Evolutionary conservation across 2,888 invertebrate species (phyloP).

Genomic region (Agapetus fuscipes): DNA sequence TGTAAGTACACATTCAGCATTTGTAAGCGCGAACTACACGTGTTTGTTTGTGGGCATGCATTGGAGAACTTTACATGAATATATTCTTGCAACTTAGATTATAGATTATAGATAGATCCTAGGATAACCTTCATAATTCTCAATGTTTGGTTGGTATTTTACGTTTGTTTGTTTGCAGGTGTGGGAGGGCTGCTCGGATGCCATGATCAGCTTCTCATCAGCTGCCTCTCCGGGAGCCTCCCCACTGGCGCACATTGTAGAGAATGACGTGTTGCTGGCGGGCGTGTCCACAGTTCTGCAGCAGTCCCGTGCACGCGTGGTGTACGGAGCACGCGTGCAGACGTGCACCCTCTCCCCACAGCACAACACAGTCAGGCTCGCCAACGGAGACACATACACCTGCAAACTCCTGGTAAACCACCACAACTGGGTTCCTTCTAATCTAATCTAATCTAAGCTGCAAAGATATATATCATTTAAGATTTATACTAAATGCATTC

Average conservation of each 20-base stretch:
- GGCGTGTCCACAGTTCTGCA: slow-evolving; percentile 56
- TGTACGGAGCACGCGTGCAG: slow-evolving; percentile 60
- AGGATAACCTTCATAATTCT: too few relatives aligned
- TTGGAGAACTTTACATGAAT: too few relatives aligned
- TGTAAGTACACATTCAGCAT: too few relatives aligned
- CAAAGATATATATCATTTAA: too few relatives aligned
- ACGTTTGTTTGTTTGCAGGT: slow-evolving; percentile 53
- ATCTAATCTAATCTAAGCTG: too few relatives aligned
- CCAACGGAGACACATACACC: slow-evolving; percentile 52
- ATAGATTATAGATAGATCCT: too few relatives aligned
- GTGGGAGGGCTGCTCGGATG: slow-evolving; percentile 89
- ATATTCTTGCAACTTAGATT: too few relatives aligned
- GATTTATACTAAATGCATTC: too few relatives aligned
- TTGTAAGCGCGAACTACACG: too few relatives aligned
- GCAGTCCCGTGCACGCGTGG: slow-evolving; percentile 39
- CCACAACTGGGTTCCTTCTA: neutral
- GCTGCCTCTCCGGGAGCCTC: slow-evolving; percentile 63
- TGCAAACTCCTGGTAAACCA: slow-evolving; percentile 57
- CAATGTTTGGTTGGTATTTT: too few relatives aligned
- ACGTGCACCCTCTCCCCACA: slow-evolving; percentile 27
- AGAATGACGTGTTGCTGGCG: slow-evolving; percentile 81
- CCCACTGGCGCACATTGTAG: slow-evolving; percentile 87
- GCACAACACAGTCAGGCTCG: slow-evolving; percentile 44
- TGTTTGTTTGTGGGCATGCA: too few relatives aligned
- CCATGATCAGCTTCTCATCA: slow-evolving; percentile 76